Percentiles rank a stretch among this genome's conserved stretches.
phyloP scores from a whole-genome alignment of 1,140 invertebrate genomes.

The Plectrocnemia conspersa region DNA sequence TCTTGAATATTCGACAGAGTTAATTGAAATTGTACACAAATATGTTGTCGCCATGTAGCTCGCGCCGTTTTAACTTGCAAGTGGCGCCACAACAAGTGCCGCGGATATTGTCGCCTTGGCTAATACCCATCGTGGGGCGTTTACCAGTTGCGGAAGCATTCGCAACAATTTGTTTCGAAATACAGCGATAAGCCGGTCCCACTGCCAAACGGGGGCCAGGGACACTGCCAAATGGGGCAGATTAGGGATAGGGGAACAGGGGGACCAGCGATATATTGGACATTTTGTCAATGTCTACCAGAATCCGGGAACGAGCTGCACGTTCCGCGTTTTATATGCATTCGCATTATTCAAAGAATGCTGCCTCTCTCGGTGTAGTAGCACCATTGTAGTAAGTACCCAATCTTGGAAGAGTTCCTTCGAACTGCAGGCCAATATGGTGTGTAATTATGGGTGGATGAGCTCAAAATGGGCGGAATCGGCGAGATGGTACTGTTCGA shows the following conservation, averaged over 20 bases:
- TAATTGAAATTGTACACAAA: no score
- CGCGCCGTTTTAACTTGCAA: not conserved
- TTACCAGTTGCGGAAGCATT: not conserved
- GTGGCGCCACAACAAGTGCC: constrained; percentile 1
- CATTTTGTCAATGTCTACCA: not conserved
- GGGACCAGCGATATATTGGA: constrained; percentile 4
- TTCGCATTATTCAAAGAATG: no score
- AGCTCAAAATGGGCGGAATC: no score
- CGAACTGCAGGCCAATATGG: no score
- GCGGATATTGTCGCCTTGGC: not conserved
- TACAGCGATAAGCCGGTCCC: not conserved
- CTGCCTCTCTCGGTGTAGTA: not conserved
- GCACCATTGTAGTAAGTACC: no score
- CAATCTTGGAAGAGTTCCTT: no score
- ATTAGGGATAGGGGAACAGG: not conserved
- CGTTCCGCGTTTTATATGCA: constrained; percentile 2
- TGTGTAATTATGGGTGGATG: no score
- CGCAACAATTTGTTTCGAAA: constrained; percentile 5
- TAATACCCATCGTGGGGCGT: not conserved
- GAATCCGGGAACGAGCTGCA: constrained; percentile 2
- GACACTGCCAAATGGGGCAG: not conserved
- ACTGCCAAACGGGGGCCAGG: not conserved
- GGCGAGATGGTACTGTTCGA: no score
- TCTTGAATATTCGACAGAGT: no score
- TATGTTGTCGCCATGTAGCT: not conserved